phyloP scores from a whole-genome alignment of 2,797 vertebrate species.

The Zenarchopterus dispar region DNA sequence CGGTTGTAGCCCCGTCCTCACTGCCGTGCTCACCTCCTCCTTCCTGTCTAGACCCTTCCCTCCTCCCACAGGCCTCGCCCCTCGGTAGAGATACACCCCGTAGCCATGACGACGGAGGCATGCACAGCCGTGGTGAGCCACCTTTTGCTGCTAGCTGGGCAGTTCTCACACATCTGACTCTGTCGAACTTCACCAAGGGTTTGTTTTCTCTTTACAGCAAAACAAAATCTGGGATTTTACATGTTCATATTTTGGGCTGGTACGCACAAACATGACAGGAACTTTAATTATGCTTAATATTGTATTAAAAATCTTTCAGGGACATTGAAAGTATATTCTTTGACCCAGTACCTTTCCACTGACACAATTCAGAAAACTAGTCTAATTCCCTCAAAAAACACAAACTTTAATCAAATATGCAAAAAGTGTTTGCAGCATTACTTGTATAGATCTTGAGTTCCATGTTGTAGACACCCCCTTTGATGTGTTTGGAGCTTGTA shows the following conservation, averaged over 20 bases:
- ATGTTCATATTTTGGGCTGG: not conserved
- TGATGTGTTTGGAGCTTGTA: not conserved
- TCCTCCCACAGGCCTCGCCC: constrained; percentile 92
- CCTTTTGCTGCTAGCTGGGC: constrained; percentile 37
- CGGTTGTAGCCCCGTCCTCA: constrained; percentile 89
- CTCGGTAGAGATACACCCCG: constrained; percentile 86
- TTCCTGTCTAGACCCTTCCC: constrained; percentile 89
- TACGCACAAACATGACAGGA: too few species aligned
- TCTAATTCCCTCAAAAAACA: too few species aligned
- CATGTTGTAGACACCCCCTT: not conserved
- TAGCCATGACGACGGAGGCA: constrained; percentile 88
- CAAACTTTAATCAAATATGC: too few species aligned
- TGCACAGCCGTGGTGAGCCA: constrained; percentile 89
- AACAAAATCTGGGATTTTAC: not conserved
- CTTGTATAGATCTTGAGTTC: too few species aligned
- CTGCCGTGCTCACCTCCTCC: constrained; percentile 88
- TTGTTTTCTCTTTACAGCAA: not conserved
- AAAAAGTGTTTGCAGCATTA: too few species aligned
- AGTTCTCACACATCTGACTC: constrained; percentile 11
- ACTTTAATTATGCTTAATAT: too few species aligned
- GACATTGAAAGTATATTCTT: too few species aligned
- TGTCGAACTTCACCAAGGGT: not conserved
- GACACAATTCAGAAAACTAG: too few species aligned
- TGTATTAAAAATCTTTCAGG: too few species aligned
- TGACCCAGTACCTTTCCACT: too few species aligned